Conservation (phyloP, 2,113 vertebrate species). For the Phaetusa simplex region DNA sequence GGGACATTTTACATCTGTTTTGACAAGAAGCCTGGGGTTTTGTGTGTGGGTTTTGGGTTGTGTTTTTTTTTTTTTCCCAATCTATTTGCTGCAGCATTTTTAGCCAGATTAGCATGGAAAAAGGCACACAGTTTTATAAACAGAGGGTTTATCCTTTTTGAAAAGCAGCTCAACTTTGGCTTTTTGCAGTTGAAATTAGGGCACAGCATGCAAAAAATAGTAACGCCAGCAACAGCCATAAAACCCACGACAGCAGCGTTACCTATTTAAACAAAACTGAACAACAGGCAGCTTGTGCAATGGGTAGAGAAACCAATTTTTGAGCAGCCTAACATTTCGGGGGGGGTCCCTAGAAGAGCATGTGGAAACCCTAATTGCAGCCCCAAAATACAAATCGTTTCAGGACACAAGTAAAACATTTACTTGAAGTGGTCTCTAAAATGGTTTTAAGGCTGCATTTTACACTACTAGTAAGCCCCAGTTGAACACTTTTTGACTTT, state of each 20-base stretch:
- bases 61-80: neutral
- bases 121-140: neutral
- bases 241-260: neutral
- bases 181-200: neutral
- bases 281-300: neutral
- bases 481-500: neutral
- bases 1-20: conserved; percentile 76
- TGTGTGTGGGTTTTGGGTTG: neutral
- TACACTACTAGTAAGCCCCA: neutral
- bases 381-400: neutral
- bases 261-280: neutral
- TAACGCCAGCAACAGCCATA: neutral
- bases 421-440: neutral
- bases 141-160: neutral
- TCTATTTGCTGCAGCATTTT: conserved; percentile 3
- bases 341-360: neutral
- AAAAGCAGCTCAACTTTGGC: neutral
- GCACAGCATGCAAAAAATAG: neutral
- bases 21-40: conserved; percentile 65
- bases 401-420: neutral
- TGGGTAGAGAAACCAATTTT: neutral
- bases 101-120: neutral
- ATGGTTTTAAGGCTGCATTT: neutral
- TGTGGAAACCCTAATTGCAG: neutral
- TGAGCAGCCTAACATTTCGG: neutral